Base-by-base conservation (phyloP, 2,113 vertebrate species). In the Paralichthys olivaceus region DNA sequence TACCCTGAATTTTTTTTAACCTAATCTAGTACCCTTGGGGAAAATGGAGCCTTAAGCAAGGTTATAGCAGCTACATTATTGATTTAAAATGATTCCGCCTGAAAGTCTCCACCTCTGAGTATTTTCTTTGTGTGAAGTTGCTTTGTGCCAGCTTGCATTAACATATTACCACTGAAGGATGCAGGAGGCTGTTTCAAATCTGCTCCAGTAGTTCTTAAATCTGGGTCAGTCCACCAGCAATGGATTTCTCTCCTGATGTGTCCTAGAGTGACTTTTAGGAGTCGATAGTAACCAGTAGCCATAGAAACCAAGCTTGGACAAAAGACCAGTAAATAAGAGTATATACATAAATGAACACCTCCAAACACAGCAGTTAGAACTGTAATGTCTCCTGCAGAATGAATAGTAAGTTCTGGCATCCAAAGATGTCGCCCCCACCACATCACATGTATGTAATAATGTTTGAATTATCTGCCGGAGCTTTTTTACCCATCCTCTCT, bases 321-420 rank as follows among this genome's bases (percentile, higher is more conserved):
- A 29, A 47, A 43, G 29, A 64, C 19, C 65, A 57, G 20, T 70
- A 69, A 77, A 67, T 79, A 0, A 23, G 45, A 65, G 23, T 4
- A 1, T 40, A 40, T 13, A 40, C 11, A 9, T 74, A 66, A 65
- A 60, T 77, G 1, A 32, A 43, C 56, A 69, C 51, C 60, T 82
- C 17, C 49, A 78, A 37, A 71, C 66, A 72, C 62, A 55, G 43
- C 62, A 25, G 11, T 60, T 53, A 82, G 43, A 78, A 8, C 5
- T 75, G 29, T 65, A 40, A 58, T 49, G 56, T 66, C 32, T 85
- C 45, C 68, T 67, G 67, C 69, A 51, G 66, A 29, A 72, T 79
- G 64, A 79, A 57, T 74, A 69, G 29, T 73, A 63, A 54, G 55
- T 79, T 54, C 43, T 77, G 75, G 49, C 83, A 72, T 85, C 80